Evolutionary conservation across 1,140 invertebrate species (phyloP).

Genomic region (Cydia splendana): DNA sequence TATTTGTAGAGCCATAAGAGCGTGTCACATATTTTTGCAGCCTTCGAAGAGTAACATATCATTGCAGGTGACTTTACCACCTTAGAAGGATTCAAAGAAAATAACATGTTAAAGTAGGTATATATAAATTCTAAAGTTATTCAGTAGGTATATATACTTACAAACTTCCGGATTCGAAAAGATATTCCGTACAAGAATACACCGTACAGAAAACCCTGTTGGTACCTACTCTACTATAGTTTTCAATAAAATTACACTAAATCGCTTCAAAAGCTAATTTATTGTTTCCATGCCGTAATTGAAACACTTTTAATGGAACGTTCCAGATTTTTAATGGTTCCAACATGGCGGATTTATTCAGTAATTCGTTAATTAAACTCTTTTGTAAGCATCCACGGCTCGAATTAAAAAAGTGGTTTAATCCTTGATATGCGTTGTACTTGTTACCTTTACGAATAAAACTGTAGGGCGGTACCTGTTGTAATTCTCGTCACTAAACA

Average conservation of each 20-base stretch:
- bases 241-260: neutral
- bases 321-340: constrained; percentile 21
- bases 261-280: neutral
- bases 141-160: too few relatives aligned
- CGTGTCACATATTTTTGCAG: too few relatives aligned
- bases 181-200: neutral
- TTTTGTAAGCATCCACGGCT: constrained; percentile 5
- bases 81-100: too few relatives aligned
- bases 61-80: too few relatives aligned
- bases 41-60: too few relatives aligned
- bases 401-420: neutral
- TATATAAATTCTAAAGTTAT: too few relatives aligned
- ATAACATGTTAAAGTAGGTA: too few relatives aligned
- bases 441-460: neutral
- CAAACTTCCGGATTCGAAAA: too few relatives aligned
- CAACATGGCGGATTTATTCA: constrained; percentile 25
- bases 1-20: too few relatives aligned
- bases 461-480: neutral
- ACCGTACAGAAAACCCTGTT: neutral
- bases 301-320: constrained; percentile 17
- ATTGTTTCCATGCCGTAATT: constrained; percentile 1
- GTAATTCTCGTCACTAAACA: neutral
- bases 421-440: neutral
- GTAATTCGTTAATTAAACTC: constrained; percentile 26
- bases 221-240: too few relatives aligned